Evolutionary conservation across 2,888 invertebrate genomes (phyloP).

Genomic region (Ceriagrion tenellum): DNA sequence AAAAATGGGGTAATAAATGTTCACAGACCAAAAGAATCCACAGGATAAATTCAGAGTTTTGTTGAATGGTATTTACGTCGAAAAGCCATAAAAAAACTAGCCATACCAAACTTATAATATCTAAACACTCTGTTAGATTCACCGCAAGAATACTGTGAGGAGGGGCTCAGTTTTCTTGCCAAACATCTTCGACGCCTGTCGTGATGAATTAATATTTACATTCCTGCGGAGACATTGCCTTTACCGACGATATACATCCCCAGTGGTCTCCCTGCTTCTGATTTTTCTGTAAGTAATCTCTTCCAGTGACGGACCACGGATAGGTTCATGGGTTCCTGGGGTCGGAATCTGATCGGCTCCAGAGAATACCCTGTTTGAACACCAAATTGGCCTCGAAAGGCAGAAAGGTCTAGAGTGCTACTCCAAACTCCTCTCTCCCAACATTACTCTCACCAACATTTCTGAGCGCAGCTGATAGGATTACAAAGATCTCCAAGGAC

Average conservation of each 20-base stretch:
- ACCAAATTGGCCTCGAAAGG: background rate
- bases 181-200: background rate
- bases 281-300: background rate
- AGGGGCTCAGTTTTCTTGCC: background rate
- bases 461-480: background rate
- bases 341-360: background rate
- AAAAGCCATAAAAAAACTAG: no score
- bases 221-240: background rate
- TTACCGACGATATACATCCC: background rate
- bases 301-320: background rate
- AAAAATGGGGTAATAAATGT: no score
- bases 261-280: background rate
- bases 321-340: background rate
- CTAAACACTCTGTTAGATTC: background rate
- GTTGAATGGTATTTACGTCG: no score
- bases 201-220: background rate
- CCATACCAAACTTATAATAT: background rate
- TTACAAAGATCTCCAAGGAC: background rate
- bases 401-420: background rate
- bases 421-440: background rate
- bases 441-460: background rate
- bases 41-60: no score
- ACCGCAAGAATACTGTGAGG: background rate
- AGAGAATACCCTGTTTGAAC: background rate
- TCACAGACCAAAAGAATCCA: no score